These are phyloP conservation scores for Rhipidura dahli DNA, from an alignment of 2,113 vertebrate genomes.

Conservation along the genomic window DNA sequence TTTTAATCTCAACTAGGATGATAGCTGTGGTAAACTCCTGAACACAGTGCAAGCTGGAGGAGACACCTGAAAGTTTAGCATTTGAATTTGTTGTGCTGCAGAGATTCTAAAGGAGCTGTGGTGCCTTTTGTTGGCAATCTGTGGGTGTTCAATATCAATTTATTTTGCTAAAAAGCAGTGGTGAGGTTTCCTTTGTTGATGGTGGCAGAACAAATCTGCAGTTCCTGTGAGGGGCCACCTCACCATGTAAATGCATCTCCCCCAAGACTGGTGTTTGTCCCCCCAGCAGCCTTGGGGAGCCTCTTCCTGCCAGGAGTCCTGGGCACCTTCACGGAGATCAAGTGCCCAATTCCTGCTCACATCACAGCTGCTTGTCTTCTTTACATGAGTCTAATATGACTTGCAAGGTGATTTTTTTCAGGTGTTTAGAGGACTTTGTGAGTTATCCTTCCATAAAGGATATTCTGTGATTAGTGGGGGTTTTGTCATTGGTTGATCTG, in stretches of 20 bases:
- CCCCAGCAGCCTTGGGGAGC: not conserved
- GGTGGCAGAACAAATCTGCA: not conserved
- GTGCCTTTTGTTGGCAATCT: not conserved
- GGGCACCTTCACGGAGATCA: not conserved
- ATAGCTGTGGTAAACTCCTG: not conserved
- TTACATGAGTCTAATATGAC: not conserved
- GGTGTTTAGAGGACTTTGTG: not conserved
- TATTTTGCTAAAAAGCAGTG: not conserved
- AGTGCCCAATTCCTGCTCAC: not conserved
- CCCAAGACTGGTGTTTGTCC: not conserved
- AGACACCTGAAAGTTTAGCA: not conserved
- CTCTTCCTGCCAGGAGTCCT: not conserved
- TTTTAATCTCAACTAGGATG: not conserved
- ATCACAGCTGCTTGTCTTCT: not conserved
- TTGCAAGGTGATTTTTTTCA: not conserved
- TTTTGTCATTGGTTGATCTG: not conserved
- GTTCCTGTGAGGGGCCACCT: not conserved
- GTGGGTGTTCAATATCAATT: not conserved
- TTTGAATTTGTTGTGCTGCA: not conserved
- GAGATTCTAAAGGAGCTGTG: not conserved
- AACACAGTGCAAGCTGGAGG: not conserved
- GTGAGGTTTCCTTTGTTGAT: not conserved
- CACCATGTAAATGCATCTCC: not conserved
- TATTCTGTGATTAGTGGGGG: not conserved
- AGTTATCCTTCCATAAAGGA: not conserved